Evolutionary conservation across 2,888 invertebrate species (phyloP).

Genomic region (Leptinotarsa peninsularis): DNA sequence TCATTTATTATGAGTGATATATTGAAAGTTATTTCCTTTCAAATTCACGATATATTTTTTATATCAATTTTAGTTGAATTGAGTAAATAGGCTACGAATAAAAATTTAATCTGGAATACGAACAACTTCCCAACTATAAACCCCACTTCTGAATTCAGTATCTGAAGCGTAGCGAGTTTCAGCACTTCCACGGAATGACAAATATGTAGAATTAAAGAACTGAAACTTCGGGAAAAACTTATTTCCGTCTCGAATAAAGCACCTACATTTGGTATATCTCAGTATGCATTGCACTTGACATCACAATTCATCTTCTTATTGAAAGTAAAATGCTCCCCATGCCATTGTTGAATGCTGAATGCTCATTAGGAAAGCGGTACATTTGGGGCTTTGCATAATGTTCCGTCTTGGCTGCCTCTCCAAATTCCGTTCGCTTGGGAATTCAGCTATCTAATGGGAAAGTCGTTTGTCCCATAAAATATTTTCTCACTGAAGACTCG

Average conservation of each 20-base stretch:
- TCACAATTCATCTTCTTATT: constrained; percentile 27
- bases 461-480: background rate
- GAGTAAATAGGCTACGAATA: background rate
- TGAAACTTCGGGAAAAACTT: constrained; percentile 35
- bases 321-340: constrained; percentile 20
- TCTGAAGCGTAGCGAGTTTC: constrained; percentile 19
- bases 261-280: constrained; percentile 33
- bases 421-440: background rate
- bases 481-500: too few species aligned
- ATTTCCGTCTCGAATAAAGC: constrained; percentile 28
- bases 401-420: background rate
- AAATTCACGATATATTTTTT: too few species aligned
- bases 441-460: background rate
- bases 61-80: background rate
- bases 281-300: constrained; percentile 34
- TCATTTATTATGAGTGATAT: too few species aligned
- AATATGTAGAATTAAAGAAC: constrained; percentile 33
- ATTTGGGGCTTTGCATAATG: background rate
- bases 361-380: background rate
- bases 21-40: too few species aligned
- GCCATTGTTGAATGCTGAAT: background rate
- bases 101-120: background rate
- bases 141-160: constrained; percentile 32
- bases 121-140: constrained; percentile 24
- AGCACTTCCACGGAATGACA: constrained; percentile 27